Evolutionary conservation across 2,888 invertebrate genomes (phyloP), one percentile per base, ranked within the genome.

Genomic region (Zhuqinia jingwanae): DNA sequence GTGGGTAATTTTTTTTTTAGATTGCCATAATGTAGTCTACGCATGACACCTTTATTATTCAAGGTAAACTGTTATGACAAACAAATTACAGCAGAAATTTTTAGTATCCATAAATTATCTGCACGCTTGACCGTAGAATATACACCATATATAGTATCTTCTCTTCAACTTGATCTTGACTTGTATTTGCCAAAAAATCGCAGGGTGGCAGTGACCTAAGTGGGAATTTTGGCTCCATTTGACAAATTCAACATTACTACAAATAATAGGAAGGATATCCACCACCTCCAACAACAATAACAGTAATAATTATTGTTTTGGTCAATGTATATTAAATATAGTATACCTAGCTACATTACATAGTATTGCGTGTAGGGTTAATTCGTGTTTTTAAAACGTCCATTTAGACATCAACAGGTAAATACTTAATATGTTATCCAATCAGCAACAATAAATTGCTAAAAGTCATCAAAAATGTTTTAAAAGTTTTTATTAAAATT

Each of bases 151-250:
- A 15, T 3, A 42, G 30, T 42, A 45, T 36, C 65, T 36, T 17
- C 17, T 36, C 27, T 27, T 13, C 60, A 27, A 25, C 60, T 63
- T 2, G 0, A 17, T 22, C 5, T 22, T 63, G 15, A 63, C 2
- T 15, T 30, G 25, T 15, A 63, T 27, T 27, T 17, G n/a, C 17
- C 65, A 27, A 3, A 5, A n/a, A 13, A 22, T 68, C 22, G 42
- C 68, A 15, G 15, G 45, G 22, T 68, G 68, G 68, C 68, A 68
- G 45, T 68, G 68, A 68, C 68, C 68, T 45, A 68, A 68, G 68
- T 47, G 11, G 22, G 47, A 68, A 68, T 68, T 45, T 17, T 15
- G 22, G 5, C 11, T 17, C 11, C 10, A 13, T 45, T 25, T 68
- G 22, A 45, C 10, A 22, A 5, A 17, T 36, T 65, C 36, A 36